phyloP scores from a whole-genome alignment of 37 sponge, comb jelly and placozoan genomes.

The Spongilla lacustris region DNA sequence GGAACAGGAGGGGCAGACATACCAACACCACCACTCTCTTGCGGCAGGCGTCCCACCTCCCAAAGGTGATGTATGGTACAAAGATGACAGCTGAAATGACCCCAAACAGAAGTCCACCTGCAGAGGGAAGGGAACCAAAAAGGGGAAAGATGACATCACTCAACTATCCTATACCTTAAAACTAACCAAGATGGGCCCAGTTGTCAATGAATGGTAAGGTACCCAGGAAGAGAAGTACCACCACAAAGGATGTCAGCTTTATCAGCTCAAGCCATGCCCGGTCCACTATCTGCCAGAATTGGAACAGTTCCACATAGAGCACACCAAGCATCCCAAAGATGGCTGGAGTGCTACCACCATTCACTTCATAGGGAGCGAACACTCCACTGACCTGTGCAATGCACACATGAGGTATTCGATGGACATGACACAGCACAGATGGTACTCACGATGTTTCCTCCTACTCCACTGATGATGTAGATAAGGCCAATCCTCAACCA shows the following conservation, averaged over 20 bases:
- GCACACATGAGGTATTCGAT: not conserved
- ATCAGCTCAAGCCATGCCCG: slow-evolving; percentile 78
- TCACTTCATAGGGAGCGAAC: slow-evolving; percentile 90
- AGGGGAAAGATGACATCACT: not conserved
- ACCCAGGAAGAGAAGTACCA: slow-evolving; percentile 75
- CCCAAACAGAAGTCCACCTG: slow-evolving; percentile 92
- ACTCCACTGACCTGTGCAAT: slow-evolving; percentile 72
- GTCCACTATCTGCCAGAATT: slow-evolving; percentile 91
- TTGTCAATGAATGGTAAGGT: slow-evolving; percentile 96
- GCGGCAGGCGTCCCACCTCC: slow-evolving; percentile 74
- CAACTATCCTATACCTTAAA: not conserved
- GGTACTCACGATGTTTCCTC: slow-evolving; percentile 86
- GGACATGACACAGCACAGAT: not conserved
- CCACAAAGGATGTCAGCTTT: slow-evolving; percentile 63
- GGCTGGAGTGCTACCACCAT: slow-evolving; percentile 81
- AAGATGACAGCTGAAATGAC: slow-evolving; percentile 87
- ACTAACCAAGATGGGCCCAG: slow-evolving; percentile 78
- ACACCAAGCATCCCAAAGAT: slow-evolving; percentile 94
- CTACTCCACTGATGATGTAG: slow-evolving; percentile 90
- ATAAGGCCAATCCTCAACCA: slow-evolving; percentile 89
- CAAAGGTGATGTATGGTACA: slow-evolving; percentile 97
- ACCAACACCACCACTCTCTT: slow-evolving; percentile 82
- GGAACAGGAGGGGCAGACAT: slow-evolving; percentile 71
- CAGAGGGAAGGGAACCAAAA: slow-evolving; percentile 75
- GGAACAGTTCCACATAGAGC: slow-evolving; percentile 87